Percentiles rank a stretch among this genome's conserved stretches.
Evolutionary conservation across 2,888 invertebrate genomes (phyloP).

Genomic region (Cylloceria caligata): DNA sequence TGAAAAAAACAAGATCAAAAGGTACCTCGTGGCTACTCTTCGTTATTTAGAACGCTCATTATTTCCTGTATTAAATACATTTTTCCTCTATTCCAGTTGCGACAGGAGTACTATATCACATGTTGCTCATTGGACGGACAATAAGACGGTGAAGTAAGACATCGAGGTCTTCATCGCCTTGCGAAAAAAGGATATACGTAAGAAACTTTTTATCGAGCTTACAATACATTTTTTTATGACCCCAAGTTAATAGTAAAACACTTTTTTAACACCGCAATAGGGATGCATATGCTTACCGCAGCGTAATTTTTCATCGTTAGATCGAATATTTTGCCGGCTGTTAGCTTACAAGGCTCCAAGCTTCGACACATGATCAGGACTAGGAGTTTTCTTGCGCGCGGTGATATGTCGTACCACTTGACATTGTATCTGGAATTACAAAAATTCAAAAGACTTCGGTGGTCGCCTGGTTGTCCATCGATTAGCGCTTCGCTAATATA

Average conservation of each 20-base stretch:
- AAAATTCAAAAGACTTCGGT: background rate
- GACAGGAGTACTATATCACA: background rate
- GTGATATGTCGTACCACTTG: slow-evolving; percentile 44
- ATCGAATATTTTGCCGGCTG: slow-evolving; percentile 45
- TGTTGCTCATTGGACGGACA: slow-evolving; percentile 43
- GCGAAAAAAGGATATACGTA: background rate
- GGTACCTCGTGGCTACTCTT: too few relatives aligned
- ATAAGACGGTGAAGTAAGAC: slow-evolving; percentile 54
- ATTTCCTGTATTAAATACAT: too few relatives aligned
- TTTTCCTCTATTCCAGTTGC: too few relatives aligned
- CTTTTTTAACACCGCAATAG: too few relatives aligned
- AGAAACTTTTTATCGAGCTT: background rate
- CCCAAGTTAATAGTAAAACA: too few relatives aligned
- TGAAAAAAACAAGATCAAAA: too few relatives aligned
- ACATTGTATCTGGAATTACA: slow-evolving; percentile 30
- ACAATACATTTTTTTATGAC: too few relatives aligned
- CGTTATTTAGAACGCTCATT: too few relatives aligned
- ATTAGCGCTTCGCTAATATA: background rate
- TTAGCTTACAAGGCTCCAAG: slow-evolving; percentile 47
- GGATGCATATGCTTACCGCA: slow-evolving; percentile 52
- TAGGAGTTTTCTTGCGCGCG: slow-evolving; percentile 20
- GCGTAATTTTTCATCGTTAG: slow-evolving; percentile 58
- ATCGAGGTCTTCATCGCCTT: slow-evolving; percentile 54
- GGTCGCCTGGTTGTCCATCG: background rate
- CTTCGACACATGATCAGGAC: slow-evolving; percentile 53